phyloP scores from a whole-genome alignment of 1,140 invertebrate species.

The Drosophila azteca region DNA sequence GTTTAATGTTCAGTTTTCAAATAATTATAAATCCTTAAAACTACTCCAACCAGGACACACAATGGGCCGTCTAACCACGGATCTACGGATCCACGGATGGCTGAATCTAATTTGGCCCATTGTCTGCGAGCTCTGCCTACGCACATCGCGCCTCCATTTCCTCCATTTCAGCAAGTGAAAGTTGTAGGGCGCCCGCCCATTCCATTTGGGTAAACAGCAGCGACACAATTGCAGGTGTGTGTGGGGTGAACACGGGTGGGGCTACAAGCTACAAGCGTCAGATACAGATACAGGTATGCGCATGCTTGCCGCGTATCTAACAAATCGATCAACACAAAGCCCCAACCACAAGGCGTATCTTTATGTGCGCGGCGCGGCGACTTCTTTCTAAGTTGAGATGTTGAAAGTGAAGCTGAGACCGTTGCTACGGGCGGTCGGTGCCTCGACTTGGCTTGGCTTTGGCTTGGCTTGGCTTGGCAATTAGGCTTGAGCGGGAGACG shows the following conservation, averaged over 20 bases:
- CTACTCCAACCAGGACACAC: neutral
- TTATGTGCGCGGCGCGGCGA: slow-evolving; percentile 27
- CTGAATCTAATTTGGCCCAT: slow-evolving; percentile 27
- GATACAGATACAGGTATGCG: slow-evolving; percentile 38
- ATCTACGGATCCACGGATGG: slow-evolving; percentile 1
- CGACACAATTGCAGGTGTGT: slow-evolving; percentile 59
- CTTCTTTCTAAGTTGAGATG: slow-evolving; percentile 55
- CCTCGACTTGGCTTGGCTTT: neutral
- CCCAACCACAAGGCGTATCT: slow-evolving; percentile 52
- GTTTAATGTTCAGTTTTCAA: too few relatives aligned
- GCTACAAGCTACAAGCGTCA: slow-evolving; percentile 31
- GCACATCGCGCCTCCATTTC: slow-evolving; percentile 34
- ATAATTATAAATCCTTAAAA: neutral
- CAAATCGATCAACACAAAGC: slow-evolving; percentile 68
- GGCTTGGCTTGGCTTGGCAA: slow-evolving; percentile 32
- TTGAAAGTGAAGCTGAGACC: slow-evolving; percentile 59
- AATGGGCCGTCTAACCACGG: slow-evolving; percentile 2
- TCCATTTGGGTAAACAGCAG: slow-evolving; percentile 43
- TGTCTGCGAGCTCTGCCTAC: slow-evolving; percentile 27
- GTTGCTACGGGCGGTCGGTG: neutral
- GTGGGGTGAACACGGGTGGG: slow-evolving; percentile 11
- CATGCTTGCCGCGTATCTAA: slow-evolving; percentile 71
- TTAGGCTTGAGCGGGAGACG: slow-evolving; percentile 40
- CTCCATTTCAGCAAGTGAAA: slow-evolving; percentile 61
- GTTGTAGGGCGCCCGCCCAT: slow-evolving; percentile 63